Base-by-base conservation (phyloP, 1,140 invertebrate species). In the Sarcophaga peregrina region DNA sequence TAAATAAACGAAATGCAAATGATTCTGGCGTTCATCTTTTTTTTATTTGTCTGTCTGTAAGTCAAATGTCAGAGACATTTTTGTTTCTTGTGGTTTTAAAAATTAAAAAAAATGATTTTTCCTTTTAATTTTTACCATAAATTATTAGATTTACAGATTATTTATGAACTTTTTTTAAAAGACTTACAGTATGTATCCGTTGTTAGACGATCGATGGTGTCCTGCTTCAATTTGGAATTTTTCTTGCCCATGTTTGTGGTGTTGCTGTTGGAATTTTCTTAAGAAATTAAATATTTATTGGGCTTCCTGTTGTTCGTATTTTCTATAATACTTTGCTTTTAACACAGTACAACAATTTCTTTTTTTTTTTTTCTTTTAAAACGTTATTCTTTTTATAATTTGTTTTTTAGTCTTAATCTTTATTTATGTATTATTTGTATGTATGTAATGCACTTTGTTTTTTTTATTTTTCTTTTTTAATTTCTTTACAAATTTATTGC, bases 161-260 rank as follows among this genome's bases (percentile, higher is more conserved):
- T 37, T 37, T 37, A 37, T 82, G 4, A 17, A 74, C 72, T 46
- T 37, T 73, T 82, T 7, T 78, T 58, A 46, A n/a, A n/a, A 52
- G 86, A 96, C 96, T 97, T 92, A 97, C 96, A 97, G 92, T 97
- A 97, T 85, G 96, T 97, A 86, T 95, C 95, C 73, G 93, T 95
- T 85, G 95, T 96, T 81, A 97, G 93, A 85, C 96, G 93, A 91
- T 97, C 95, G 90, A 97, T 97, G 83, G 96, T 97, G 90, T 97
- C 96, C 91, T 96, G 95, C 93, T 97, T 97, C 89, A 97, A 93
- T 92, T 97, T 97, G 20, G 96, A 97, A 90, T 97, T 97, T 92
- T 97, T 96, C 93, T 97, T 97, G 86, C 95, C 95, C 95, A 96
- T 96, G 84, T 91, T 87, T 62, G 11, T 85, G 54, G 25, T 25